Evolutionary conservation across 2,888 invertebrate genomes (phyloP), one percentile per base, ranked within the genome.

Genomic region (Eupithecia centaureata): DNA sequence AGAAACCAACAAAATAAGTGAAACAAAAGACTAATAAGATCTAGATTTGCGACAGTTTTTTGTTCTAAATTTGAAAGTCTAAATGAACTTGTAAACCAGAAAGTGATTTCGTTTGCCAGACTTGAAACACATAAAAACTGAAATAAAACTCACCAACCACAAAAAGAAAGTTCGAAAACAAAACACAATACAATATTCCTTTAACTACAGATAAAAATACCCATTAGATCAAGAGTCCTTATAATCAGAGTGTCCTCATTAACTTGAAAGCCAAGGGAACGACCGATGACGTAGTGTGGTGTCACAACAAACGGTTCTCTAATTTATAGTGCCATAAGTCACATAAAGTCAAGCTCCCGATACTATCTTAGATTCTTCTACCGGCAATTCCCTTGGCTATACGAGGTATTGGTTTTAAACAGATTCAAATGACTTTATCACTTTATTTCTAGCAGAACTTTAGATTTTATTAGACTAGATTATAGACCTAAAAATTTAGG

Each of bases 291-390:
- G 86, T 88, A 87, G 32, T 88, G 85, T 86, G 87, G 89, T 91
- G 89, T 88, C 87, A 79, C 78, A 83, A 77, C 83, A 88, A 74
- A 91, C 91, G 89, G 91, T 89, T 85, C 80, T 83, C 86, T 89
- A 88, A 89, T 92, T 93, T 92, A 92, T 92, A 82, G 82, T 85
- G 73, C 87, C 84, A 91, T 93, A 91, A 90, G 85, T 91, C 89
- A 90, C 90, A 87, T 89, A 89, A 87, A 89, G 87, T 86, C 89
- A 89, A 91, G 90, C 89, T 88, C 84, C 87, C 85, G 91, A 92
- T 92, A 91, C 74, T 80, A 92, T 92, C 92, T 89, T 79, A 82
- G 83, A 91, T 91, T 90, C 91, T 86, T 89, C 82, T 84, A 77
- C 71, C 71, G 69, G 65, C 73, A 71, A 76, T 76, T 73, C 77